phyloP scores from a whole-genome alignment of 2,888 invertebrate species.

The Magallana nippona region DNA sequence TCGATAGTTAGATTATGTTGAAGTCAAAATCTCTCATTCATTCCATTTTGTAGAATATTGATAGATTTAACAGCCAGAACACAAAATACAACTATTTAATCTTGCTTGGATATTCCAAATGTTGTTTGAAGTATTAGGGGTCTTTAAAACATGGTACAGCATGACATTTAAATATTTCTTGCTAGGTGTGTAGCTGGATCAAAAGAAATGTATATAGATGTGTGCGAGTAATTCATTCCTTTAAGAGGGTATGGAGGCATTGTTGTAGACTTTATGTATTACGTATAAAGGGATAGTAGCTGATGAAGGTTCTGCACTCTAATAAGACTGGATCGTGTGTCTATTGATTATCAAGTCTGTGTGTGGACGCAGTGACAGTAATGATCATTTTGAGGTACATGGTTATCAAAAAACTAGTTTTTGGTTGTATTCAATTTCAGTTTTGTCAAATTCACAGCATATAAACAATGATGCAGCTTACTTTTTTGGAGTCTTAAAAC shows the following conservation, averaged over 20 bases:
- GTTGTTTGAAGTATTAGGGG: slow-evolving; percentile 1
- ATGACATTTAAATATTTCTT: slow-evolving; percentile 18
- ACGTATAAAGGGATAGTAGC: not conserved
- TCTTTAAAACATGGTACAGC: slow-evolving; percentile 23
- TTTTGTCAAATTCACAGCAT: not conserved
- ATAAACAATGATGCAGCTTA: not conserved
- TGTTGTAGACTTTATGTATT: slow-evolving; percentile 20
- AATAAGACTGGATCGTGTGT: not conserved
- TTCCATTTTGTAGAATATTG: not conserved
- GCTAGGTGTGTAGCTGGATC: slow-evolving; percentile 2
- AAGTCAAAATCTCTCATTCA: not conserved
- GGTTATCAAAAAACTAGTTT: not conserved
- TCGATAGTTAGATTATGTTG: not conserved
- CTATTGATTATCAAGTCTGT: slow-evolving; percentile 12
- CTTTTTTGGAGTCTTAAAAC: not conserved
- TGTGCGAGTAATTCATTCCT: slow-evolving; percentile 17
- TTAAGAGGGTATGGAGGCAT: slow-evolving; percentile 12
- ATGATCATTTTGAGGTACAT: not conserved
- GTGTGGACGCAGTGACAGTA: slow-evolving; percentile 8
- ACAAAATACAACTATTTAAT: not conserved
- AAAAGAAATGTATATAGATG: slow-evolving; percentile 4
- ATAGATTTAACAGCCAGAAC: not conserved
- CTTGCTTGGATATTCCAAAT: not conserved
- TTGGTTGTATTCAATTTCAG: not conserved
- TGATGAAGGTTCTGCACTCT: not conserved